These are phyloP conservation scores for Calliphora vomitoria DNA, from an alignment of 2,888 invertebrate species.

Conservation along the genomic window DNA sequence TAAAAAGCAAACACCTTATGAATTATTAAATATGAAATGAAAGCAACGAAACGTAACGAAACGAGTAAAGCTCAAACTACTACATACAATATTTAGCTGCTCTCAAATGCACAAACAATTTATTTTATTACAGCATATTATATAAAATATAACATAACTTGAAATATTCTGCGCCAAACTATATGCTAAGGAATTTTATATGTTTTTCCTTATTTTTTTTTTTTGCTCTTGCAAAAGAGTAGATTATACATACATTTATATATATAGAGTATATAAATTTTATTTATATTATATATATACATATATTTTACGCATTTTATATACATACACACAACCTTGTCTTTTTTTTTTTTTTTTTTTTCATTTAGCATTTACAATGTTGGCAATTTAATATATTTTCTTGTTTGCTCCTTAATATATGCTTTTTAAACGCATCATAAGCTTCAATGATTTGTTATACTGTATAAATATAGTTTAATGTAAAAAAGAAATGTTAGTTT, in stretches of 20 bases:
- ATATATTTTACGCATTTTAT: constrained; percentile 11
- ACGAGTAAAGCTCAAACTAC: neutral
- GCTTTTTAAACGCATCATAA: constrained; percentile 21
- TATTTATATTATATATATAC: neutral
- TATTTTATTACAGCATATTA: constrained; percentile 10
- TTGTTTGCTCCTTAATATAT: constrained; percentile 20
- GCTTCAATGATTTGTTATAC: constrained; percentile 15
- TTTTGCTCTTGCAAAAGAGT: neutral
- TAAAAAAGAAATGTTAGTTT: no score
- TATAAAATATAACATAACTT: constrained; percentile 10
- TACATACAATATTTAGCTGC: neutral
- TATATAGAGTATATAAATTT: no score
- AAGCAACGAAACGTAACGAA: neutral
- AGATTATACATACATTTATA: neutral
- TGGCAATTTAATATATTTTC: constrained; percentile 10
- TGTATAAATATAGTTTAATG: neutral
- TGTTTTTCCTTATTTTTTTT: neutral
- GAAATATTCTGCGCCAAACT: constrained; percentile 24
- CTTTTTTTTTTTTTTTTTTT: neutral
- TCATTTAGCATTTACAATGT: constrained; percentile 1
- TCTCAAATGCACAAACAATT: constrained; percentile 26
- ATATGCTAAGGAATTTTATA: constrained; percentile 31
- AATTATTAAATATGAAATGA: neutral
- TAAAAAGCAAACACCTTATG: neutral
- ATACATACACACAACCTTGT: neutral